These are phyloP conservation scores for Nebria ingens DNA, from an alignment of 1,140 invertebrate species.

Conservation along the genomic window DNA sequence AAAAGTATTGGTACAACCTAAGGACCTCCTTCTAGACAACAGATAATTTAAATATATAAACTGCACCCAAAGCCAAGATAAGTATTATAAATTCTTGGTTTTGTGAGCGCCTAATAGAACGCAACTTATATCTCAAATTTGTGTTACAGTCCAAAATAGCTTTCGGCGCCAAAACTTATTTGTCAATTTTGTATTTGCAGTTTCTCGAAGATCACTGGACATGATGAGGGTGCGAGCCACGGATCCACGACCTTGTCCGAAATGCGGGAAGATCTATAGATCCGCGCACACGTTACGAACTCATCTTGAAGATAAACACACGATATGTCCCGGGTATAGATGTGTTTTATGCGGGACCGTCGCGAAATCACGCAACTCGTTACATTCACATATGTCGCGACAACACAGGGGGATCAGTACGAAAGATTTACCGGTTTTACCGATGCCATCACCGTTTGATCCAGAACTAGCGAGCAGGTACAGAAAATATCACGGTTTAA, in stretches of 20 bases:
- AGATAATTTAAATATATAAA: no score
- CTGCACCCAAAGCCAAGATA: no score
- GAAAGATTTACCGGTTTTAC: constrained; percentile 79
- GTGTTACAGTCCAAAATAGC: no score
- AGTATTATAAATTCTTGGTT: no score
- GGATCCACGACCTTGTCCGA: constrained; percentile 81
- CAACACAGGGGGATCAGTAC: constrained; percentile 86
- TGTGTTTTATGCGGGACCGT: constrained; percentile 86
- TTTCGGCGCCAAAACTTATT: constrained; percentile 6
- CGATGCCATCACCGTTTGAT: constrained; percentile 84
- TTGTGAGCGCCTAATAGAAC: no score
- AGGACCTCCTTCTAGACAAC: no score
- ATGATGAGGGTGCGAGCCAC: constrained; percentile 78
- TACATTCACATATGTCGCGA: constrained; percentile 86
- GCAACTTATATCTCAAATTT: no score
- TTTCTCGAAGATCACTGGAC: constrained; percentile 63
- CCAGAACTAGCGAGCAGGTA: constrained; percentile 69
- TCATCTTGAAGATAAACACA: constrained; percentile 86
- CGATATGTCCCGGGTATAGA: constrained; percentile 80
- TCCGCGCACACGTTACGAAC: constrained; percentile 82
- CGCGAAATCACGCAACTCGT: constrained; percentile 79
- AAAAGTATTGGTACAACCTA: no score
- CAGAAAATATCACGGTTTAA: no score
- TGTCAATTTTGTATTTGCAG: constrained; percentile 35
- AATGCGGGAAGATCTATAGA: constrained; percentile 86